phyloP scores from a whole-genome alignment of 2,888 invertebrate genomes.

The Scaptomyza flava region DNA sequence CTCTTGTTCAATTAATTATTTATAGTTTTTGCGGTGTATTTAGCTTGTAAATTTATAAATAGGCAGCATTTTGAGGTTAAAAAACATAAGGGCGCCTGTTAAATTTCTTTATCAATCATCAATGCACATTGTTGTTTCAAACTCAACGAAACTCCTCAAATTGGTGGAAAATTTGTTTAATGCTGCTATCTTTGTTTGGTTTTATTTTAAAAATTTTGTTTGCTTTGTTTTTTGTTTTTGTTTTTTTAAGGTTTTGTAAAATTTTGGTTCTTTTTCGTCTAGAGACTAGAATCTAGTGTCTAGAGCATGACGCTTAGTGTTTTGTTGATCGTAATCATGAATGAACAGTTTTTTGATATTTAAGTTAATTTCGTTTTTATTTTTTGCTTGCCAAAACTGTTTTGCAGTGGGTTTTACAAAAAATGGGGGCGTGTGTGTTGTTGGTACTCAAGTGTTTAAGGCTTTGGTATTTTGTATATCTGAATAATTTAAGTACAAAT shows the following conservation, averaged over 20 bases:
- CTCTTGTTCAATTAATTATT: conserved; percentile 4
- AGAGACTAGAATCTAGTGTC: conserved; percentile 57
- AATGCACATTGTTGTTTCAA: neutral
- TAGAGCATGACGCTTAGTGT: conserved; percentile 65
- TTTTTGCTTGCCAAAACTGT: conserved; percentile 26
- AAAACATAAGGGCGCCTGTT: conserved; percentile 58
- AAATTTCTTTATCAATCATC: conserved; percentile 34
- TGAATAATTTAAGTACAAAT: conserved; percentile 44
- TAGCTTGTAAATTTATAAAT: conserved; percentile 70
- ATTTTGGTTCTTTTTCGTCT: conserved; percentile 75
- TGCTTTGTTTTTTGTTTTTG: conserved; percentile 1
- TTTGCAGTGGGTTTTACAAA: conserved; percentile 42
- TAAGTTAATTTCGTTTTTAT: conserved; percentile 14
- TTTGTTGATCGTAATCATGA: conserved; percentile 26
- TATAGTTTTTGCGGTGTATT: conserved; percentile 13
- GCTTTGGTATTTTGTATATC: conserved; percentile 44
- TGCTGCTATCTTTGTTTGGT: conserved; percentile 34
- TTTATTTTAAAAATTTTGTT: conserved; percentile 18
- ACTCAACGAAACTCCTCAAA: conserved; percentile 53
- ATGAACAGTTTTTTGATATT: conserved; percentile 25
- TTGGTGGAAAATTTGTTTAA: conserved; percentile 69
- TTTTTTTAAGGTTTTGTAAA: conserved; percentile 55
- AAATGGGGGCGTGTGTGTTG: conserved; percentile 48
- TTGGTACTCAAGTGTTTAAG: conserved; percentile 53
- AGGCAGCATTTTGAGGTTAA: conserved; percentile 66